Base-by-base conservation (phyloP, 1,140 invertebrate genomes). In the Lepidostoma basale region DNA sequence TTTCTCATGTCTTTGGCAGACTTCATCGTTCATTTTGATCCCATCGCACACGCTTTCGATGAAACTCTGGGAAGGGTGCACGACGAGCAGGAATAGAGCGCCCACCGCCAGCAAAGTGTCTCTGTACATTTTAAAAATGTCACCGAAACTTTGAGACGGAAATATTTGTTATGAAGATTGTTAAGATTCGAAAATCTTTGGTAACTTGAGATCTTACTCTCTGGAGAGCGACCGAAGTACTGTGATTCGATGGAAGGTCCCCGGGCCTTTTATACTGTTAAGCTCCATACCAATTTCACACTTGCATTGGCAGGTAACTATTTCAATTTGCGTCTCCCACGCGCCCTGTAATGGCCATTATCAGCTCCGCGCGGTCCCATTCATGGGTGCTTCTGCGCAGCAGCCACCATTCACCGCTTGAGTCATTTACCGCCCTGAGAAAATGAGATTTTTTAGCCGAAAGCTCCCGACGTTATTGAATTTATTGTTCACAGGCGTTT, bases 271-370 rank as follows among this genome's bases (percentile, higher is more conserved):
- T 68, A 68, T 68, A 68, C 40, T 59, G 14, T 25, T 30, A 47
- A 68, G 26, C 22, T 36, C 47, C 18, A 42, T 39, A 28, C 39
- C 58, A 66, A 66, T 70, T 70, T 70, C 56, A 70, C 67, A 64
- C 67, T 52, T 26, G 14, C 18, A 23, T 69, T 63, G 39, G 45
- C 45, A 69, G 49, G 65, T 49, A 56, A 18, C 33, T n/a, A 39
- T 72, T 72, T 64, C 69, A 72, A 72, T 72, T 72, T 72, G 54
- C 65, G 20, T n/a, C n/a, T 30, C 36, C 63, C 56, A 23, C 69
- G 58, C 65, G 64, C 59, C 45, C 49, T 28, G 9, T 3, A 25
- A 16, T 30, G 26, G 25, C 23, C 28, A 14, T 23, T 59, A 40
- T 42, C 26, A 3, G 25, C 14, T 45, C n/a, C 14, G 14, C 14